Base-by-base conservation (phyloP, 2,888 invertebrate genomes). In the Criorhina ranunculi region DNA sequence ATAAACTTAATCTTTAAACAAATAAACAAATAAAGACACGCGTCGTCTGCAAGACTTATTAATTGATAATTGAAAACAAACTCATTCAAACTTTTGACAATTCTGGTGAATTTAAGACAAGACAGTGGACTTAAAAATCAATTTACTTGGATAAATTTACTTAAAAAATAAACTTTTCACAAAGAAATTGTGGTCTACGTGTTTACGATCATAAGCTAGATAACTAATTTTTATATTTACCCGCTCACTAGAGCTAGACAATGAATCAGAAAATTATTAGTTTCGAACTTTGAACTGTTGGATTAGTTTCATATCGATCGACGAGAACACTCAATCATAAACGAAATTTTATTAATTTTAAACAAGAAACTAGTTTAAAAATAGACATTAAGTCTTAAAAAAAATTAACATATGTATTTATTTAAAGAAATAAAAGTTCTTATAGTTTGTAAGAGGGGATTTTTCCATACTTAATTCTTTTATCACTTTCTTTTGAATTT, bases 301-400 rank as follows among this genome's bases (percentile, higher is more conserved):
- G 15, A 44, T 1, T 1, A 8, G 44, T 44, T 12, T 42, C 15
- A 0, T 7, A 42, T 42, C 15, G 15, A 6, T 24, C 24, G 9
- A 46, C 46, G 17, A 19, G 7, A 11, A n/a, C 24, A 24, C 24
- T 49, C 24, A 49, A 24, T 49, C 49, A 49, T n/a, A n/a, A 29
- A 5, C 24, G 24, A 29, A 1, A 24, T 17, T 49, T 6, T n/a
- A 1, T 29, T 11, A 9, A 31, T 15, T 15, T 8, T 2, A n/a
- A 15, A 53, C 12, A 17, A 33, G 8, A 33, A 12, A 0, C 5
- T 53, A 1, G 15, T 31, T 17, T 53, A 33, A 15, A 33, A 53
- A 33, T 53, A 53, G 8, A 53, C 31, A 53, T 5, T 8, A 53
- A 53, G 31, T 53, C 53, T 53, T 53, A 33, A 33, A 31, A 33